A percentile compares a stretch with the other conserved stretches of the same genome.
These are phyloP conservation scores for Acromyrmex charruanus DNA, from an alignment of 1,140 invertebrate genomes.

Conservation along the genomic window DNA sequence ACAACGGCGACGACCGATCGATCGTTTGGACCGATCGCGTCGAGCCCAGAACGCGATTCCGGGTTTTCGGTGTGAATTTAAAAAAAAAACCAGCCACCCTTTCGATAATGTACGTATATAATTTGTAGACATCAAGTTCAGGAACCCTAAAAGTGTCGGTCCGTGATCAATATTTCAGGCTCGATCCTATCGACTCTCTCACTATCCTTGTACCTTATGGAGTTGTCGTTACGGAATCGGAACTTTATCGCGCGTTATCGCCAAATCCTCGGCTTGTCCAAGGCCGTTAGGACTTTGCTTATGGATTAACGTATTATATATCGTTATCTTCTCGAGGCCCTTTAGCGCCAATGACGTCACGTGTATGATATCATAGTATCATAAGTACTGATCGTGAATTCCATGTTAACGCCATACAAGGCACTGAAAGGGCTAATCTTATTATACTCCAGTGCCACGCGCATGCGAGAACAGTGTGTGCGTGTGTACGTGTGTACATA, in stretches of 20 bases:
- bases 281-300: conserved; percentile 46
- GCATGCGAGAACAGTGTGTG: conserved; percentile 49
- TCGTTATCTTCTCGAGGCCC: conserved; percentile 50
- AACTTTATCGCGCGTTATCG: conserved; percentile 27
- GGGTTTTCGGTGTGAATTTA: conserved; percentile 73
- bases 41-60: conserved; percentile 29
- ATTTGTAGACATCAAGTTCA: conserved; percentile 72
- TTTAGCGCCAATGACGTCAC: conserved; percentile 41
- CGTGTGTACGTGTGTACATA: conserved; percentile 71
- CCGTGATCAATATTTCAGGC: conserved; percentile 40
- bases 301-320: conserved; percentile 25
- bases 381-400: conserved; percentile 9
- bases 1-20: background rate
- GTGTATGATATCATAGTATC: background rate
- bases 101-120: conserved; percentile 77
- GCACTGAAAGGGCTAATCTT: conserved; percentile 43
- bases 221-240: conserved; percentile 16
- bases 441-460: conserved; percentile 18
- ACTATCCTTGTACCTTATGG: conserved; percentile 17
- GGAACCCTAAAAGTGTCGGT: conserved; percentile 78
- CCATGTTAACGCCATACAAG: conserved; percentile 27
- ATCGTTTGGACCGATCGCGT: background rate
- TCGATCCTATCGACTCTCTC: conserved; percentile 43
- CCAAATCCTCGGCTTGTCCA: conserved; percentile 23
- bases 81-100: conserved; percentile 80